phyloP scores from a whole-genome alignment of 2,113 vertebrate species.

The Myiopsitta monachus region DNA sequence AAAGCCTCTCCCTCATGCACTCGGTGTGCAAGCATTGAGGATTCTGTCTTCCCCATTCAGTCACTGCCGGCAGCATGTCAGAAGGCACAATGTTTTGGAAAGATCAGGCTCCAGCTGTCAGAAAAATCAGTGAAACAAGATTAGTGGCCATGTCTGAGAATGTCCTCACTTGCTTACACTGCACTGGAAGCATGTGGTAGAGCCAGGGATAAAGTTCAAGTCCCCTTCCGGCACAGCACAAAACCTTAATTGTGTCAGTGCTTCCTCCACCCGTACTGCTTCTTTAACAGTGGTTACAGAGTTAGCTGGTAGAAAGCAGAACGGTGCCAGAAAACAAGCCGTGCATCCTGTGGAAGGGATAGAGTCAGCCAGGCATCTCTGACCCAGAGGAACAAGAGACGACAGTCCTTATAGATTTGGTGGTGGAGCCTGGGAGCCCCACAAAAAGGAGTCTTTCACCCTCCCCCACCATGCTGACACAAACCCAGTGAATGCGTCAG shows the following conservation, averaged over 20 bases:
- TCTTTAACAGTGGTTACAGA: rapidly evolving
- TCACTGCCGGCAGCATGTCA: neutral
- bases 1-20: neutral
- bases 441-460: neutral
- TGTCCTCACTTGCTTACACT: neutral
- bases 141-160: conserved; percentile 18
- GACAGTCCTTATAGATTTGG: neutral
- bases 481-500: neutral
- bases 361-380: neutral
- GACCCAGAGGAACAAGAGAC: neutral
- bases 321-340: neutral
- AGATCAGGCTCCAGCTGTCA: conserved; percentile 12
- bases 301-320: neutral
- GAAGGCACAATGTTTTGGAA: neutral
- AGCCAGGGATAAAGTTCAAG: neutral
- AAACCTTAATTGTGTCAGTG: neutral
- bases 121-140: conserved; percentile 21
- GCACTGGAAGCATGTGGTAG: neutral
- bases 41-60: neutral
- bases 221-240: neutral
- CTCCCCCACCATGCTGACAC: neutral
- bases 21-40: neutral
- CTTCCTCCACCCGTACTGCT: rapidly evolving
- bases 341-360: neutral
- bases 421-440: neutral